Base-by-base conservation (phyloP, 2,888 invertebrate species). In the Chrysopilus asiliformis region DNA sequence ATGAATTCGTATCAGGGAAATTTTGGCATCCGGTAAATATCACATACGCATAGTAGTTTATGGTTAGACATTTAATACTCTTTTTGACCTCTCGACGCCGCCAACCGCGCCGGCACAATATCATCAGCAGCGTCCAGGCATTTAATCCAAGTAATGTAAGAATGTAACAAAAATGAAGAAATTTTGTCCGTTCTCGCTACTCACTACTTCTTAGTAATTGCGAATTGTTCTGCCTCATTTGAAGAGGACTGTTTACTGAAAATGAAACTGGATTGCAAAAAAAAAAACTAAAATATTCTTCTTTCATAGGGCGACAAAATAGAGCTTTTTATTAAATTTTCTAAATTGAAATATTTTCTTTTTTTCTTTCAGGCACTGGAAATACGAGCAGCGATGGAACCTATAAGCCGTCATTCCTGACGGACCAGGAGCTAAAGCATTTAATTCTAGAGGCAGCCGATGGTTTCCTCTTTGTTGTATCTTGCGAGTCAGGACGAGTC, bases 381-480 rank as follows among this genome's bases (percentile, higher is more conserved):
- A 94, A 95, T 62, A 93, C 94, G n/a, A 86, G 83, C 47, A 80
- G 82, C 29, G 94, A 95, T 65, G 93, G 93, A 34, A 86, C 93
- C 4, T 98, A 94, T 66, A 97, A 97, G 58, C 98, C 98, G 15
- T 95, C 95, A 10, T 98, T 98, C 65, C 71, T 99, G 43, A 97
- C 97, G 37, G 98, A 98, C 66, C 95, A 98, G 65, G 98, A 98
- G 65, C 68, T 98, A 46, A 98, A 98, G 64, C 97, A 99, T 68
- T 73, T 98, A 50, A 97, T 98, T 49, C 71, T 99, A 45, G 98
- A 98, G 71, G 97, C 98, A 20, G 97, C 98, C 10, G 98, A 98
- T 68, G 98, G 98, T 3, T 98, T 99, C 66, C 72, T 98, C 36
- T 74, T 73, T 49, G 64, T 63, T 6, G 63, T 63, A 0, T 90